Evolutionary conservation across 2,888 invertebrate genomes (phyloP), one percentile per base, ranked within the genome.

Genomic region (Choristoneura rosaceana): DNA sequence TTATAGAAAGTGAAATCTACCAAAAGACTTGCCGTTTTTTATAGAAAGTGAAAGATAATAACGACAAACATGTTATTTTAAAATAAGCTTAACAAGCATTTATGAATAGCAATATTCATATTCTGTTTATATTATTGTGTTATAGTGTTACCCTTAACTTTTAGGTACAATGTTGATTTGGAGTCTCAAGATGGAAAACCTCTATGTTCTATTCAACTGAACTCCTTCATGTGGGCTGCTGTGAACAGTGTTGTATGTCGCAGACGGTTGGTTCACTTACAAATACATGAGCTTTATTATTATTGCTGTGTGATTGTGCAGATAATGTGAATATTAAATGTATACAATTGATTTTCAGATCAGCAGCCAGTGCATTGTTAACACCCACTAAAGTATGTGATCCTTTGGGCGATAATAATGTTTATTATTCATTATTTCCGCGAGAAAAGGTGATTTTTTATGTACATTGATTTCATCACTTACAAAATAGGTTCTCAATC

Each of bases 221-320:
- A 96, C 76, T 95, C 97, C 0, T 97, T 97, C 81, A 99, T 99
- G 99, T 97, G 96, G 89, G 98, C 97, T 2, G 98, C 99, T 1
- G 96, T 97, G 0, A 96, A 97, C 87, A 96, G 97, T 3, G 96
- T 96, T 78, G 97, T 98, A 0, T 99, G 99, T 86, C 94, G 97
- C 65, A 95, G 97, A 77, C 95, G 98, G 82, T 96, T 89, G 76
- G 84, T 82, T 60, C 15, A 62, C 8, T 43, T n/a, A 50, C 25
- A 25, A 25, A 25, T 25, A 7, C 47, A 47, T 4, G 14, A 50
- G 7, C n/a, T 50, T 17, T 9, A 70, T 50, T 9, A 55, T 33
- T 55, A 12, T 43, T 38, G 7, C 12, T 58, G 52, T 47, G 64
- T 74, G 43, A 59, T 15, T 41, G 52, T 55, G 58, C n/a, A 14